Percentiles rank a stretch among this genome's conserved stretches.
These are phyloP conservation scores for Eunapius fragilis DNA, from an alignment of 37 sponge, comb jelly and placozoan genomes.

Conservation along the genomic window DNA sequence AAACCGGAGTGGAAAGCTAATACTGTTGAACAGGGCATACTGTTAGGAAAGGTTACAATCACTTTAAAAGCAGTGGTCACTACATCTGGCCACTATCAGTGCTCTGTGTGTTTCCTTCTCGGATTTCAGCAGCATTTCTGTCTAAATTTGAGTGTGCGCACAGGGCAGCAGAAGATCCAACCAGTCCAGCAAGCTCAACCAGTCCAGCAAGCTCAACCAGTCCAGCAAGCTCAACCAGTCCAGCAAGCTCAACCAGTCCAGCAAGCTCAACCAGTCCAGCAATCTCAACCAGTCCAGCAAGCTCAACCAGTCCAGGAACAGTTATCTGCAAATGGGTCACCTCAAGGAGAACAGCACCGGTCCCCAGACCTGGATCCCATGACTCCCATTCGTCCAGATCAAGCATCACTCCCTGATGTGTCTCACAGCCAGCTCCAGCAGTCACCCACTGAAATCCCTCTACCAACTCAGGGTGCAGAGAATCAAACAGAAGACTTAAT, in stretches of 20 bases:
- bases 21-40: slow-evolving; percentile 16
- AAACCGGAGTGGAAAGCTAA: slow-evolving; percentile 2
- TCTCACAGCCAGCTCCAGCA: too few relatives aligned
- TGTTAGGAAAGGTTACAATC: slow-evolving; percentile 16
- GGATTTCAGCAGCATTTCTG: slow-evolving; percentile 31
- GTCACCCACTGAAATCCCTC: neutral
- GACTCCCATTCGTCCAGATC: neutral
- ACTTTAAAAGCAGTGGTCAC: slow-evolving; percentile 7
- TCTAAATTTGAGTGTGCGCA: slow-evolving; percentile 2
- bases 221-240: neutral
- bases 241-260: neutral
- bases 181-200: neutral
- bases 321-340: neutral
- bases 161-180: neutral
- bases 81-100: neutral
- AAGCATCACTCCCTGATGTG: too few relatives aligned
- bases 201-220: neutral
- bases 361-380: neutral
- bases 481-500: too few relatives aligned
- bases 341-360: neutral
- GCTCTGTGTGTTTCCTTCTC: slow-evolving; percentile 10
- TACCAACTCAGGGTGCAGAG: neutral
- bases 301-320: neutral
- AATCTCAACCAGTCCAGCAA: too few relatives aligned
- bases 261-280: neutral